Evolutionary conservation across 30 jellyfish, hydroid and myxozoan species (phyloP), one percentile per base, ranked within the genome.

Genomic region (Cassiopea xamachana): DNA sequence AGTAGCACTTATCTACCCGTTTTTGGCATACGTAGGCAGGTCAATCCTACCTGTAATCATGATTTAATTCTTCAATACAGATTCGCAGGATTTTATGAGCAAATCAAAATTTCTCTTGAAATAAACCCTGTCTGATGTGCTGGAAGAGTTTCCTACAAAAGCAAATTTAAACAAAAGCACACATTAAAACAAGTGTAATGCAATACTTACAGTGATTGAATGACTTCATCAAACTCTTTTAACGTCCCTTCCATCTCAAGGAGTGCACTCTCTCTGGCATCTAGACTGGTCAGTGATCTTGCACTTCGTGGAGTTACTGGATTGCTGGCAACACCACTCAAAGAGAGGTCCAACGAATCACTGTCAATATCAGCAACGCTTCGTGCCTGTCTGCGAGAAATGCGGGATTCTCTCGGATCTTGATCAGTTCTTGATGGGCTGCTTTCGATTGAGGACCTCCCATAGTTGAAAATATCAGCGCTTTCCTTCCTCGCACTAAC

Each of bases 171-270:
- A 27, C 39, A 27, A 69, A 55, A 55, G 64, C 64, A 55, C 7
- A 3, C 64, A 55, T 10, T 6, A 55, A 55, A 55, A 55, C 7
- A 55, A 55, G 12, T 27, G 39, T 27, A 55, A 55, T 55, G 0
- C 7, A 6, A 55, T 5, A 89, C 96, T 89, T 64, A 89, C 96
- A 89, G 64, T 19, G 96, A 89, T 74, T 83, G 79, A 17, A 89
- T 89, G 84, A 89, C 96, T 18, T 89, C 92, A 60, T 89, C 96
- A 73, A 89, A 81, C 68, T 81, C 96, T 68, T 82, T 89, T 64
- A 89, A 48, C 17, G 96, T 89, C 69, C 96, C 96, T 55, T 89
- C 96, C 96, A 89, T 89, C 75, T 89, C 96, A 2, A 81, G 85
- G 1, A 61, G 79, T 1, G 96, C 89, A 8, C 81, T 49, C 2